Base-by-base conservation (phyloP, 2,797 vertebrate genomes). In the Sternarchorhynchus goeldii region DNA sequence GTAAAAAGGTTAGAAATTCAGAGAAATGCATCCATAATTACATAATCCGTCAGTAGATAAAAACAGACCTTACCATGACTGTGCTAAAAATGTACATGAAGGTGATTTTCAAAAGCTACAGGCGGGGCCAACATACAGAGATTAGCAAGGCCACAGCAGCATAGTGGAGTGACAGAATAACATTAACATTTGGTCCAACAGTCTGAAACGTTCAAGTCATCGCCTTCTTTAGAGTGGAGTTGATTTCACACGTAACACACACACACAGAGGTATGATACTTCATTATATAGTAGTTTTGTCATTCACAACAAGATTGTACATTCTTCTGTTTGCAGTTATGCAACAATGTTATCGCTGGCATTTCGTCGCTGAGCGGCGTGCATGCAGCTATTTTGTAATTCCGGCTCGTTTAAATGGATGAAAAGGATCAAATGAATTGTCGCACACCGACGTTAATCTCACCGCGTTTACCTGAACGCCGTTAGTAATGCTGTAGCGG, bases 101-200 rank as follows among this genome's bases (percentile, higher is more conserved):
- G 50, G 32, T 34, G 21, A 63, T 68, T 73, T 31, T 50, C 56
- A 68, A 73, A 66, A 20, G 53, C 60, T 60, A 71, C 73, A 72
- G 72, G 76, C 79, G 55, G 60, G 53, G 6, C 45, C 41, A 63
- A 16, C 55, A 76, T 68, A 3, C 0, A 68, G 32, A 25, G 6
- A 34, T 73, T 32, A 73, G 62, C 34, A 59, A 36, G 34, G 34
- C 34, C 34, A 36, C 4, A 36, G 6, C 34, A 36, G 4, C 4
- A 36, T 36, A 36, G 34, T 36, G 4, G 34, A 36, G 34, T 7
- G 34, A 36, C 6, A 36, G 34, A 36, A 2, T 36, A 2, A 36
- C 34, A 36, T 4, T 36, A 36, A 36, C 6, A 36, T 36, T 36
- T 7, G 6, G 34, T 36, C 34, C 34, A 36, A 36, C 4, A 7